phyloP scores from a whole-genome alignment of 2,797 vertebrate species.

The Anguilla megastoma region DNA sequence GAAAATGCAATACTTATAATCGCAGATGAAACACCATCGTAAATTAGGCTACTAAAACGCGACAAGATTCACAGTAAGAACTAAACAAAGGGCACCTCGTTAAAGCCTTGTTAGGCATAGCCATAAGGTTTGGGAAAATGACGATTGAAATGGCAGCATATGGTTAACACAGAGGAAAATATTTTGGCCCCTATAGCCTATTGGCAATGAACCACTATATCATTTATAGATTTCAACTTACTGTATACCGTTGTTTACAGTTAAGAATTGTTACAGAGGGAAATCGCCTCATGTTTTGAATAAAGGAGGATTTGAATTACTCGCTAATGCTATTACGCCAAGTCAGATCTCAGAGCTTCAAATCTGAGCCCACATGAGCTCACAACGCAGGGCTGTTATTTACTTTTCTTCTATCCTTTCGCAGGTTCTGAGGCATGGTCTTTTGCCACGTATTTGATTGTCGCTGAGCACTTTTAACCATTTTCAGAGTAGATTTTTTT shows the following conservation, averaged over 20 bases:
- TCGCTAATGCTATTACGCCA: background rate
- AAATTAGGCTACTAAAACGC: background rate
- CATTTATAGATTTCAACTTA: background rate
- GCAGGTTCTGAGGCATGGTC: too few relatives aligned
- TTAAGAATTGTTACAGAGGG: background rate
- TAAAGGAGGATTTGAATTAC: background rate
- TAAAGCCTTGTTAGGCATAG: background rate
- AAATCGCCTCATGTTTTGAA: background rate
- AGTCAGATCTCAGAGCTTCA: background rate
- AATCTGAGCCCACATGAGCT: background rate
- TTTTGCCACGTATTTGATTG: background rate
- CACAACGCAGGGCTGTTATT: background rate
- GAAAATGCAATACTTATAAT: background rate
- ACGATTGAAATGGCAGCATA: background rate
- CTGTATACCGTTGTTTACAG: background rate
- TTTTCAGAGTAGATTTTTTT: background rate
- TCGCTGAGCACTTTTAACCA: background rate
- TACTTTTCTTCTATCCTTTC: background rate
- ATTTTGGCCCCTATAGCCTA: background rate
- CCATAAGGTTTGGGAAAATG: background rate
- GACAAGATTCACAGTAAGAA: background rate
- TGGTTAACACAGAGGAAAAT: background rate
- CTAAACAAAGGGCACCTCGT: background rate
- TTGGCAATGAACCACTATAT: background rate
- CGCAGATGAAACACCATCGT: background rate